Conservation (phyloP, 1,140 invertebrate species). For the Asobara japonica region DNA sequence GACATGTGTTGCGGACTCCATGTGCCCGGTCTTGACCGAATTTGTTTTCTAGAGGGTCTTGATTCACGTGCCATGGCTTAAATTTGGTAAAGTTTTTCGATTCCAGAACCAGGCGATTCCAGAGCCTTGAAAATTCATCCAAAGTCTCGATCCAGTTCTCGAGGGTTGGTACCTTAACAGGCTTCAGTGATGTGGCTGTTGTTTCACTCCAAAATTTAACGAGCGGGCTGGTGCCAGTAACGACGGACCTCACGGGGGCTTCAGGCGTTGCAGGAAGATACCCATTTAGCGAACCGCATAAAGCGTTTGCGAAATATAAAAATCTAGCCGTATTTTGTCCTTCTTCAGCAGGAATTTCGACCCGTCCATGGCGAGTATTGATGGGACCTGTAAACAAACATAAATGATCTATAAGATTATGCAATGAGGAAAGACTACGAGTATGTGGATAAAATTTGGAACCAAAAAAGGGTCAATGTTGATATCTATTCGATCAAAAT, state of each 20-base stretch:
- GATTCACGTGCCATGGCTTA: not conserved
- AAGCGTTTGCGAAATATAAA: not conserved
- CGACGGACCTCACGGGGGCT: no score
- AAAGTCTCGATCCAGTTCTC: not conserved
- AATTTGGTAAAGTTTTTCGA: not conserved
- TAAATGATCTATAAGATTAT: no score
- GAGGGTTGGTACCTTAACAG: not conserved
- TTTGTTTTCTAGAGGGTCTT: no score
- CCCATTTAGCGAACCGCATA: no score
- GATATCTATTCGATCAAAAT: no score
- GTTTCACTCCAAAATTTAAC: not conserved
- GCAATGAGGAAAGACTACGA: no score
- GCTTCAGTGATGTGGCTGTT: not conserved
- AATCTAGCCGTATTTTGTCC: no score
- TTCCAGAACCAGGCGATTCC: not conserved
- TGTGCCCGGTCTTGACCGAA: not conserved
- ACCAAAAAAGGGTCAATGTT: no score
- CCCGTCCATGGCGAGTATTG: not conserved
- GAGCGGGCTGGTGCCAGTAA: no score
- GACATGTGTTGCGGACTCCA: not conserved
- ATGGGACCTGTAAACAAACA: not conserved
- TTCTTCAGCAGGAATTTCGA: no score
- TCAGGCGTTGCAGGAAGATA: no score
- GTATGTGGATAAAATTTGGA: no score
- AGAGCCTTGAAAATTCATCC: not conserved